Percentiles rank a stretch among this genome's conserved stretches.
Evolutionary conservation across 2,888 invertebrate genomes (phyloP).

Genomic region (Molorchus minor): DNA sequence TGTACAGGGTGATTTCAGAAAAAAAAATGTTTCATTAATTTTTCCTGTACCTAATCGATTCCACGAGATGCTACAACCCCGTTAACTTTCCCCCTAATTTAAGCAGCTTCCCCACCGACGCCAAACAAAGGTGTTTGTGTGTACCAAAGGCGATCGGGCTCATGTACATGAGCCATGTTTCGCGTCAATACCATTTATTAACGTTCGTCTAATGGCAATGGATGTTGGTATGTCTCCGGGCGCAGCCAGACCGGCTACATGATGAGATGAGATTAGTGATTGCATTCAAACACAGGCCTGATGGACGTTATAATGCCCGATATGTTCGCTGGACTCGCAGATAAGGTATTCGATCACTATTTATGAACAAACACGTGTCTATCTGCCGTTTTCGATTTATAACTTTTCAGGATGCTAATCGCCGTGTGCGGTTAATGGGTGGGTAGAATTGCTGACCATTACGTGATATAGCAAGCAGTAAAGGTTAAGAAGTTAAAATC

Average conservation of each 20-base stretch:
- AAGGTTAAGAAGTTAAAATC: too few species aligned
- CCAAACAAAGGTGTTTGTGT: conserved; percentile 5
- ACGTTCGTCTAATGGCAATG: conserved; percentile 39
- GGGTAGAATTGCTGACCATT: too few species aligned
- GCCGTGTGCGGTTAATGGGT: too few species aligned
- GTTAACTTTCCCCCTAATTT: not conserved
- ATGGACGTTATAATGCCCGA: conserved; percentile 60
- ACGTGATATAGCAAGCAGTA: too few species aligned
- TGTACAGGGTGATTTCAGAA: too few species aligned
- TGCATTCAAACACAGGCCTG: conserved; percentile 58
- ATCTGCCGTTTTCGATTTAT: conserved; percentile 39
- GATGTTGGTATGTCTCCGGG: conserved; percentile 42
- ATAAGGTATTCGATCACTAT: conserved; percentile 52
- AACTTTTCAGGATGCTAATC: conserved; percentile 30
- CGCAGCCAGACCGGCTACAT: conserved; percentile 36
- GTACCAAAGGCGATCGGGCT: conserved; percentile 2
- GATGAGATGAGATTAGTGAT: conserved; percentile 53
- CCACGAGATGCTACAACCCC: too few species aligned
- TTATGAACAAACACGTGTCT: conserved; percentile 51
- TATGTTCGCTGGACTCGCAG: conserved; percentile 54
- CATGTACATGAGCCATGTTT: conserved; percentile 31
- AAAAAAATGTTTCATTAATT: too few species aligned
- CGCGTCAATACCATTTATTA: conserved; percentile 40
- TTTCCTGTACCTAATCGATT: too few species aligned
- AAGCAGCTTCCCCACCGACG: not conserved